phyloP scores from a whole-genome alignment of 2,797 vertebrate species.

The Melanotaenia parkinsoni region DNA sequence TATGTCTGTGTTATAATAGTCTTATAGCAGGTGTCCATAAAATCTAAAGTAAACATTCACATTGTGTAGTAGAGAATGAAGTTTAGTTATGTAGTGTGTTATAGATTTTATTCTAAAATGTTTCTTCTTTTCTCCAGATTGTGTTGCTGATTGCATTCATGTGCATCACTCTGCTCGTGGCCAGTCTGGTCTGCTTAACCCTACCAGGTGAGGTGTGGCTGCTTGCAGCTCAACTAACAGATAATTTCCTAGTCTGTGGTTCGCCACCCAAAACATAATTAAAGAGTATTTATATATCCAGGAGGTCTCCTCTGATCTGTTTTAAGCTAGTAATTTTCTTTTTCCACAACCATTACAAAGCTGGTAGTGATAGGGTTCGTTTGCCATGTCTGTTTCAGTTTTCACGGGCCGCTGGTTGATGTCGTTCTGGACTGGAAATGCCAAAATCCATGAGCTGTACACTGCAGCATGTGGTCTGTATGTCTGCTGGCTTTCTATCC shows the following conservation, averaged over 20 bases:
- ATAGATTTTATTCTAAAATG: conserved; percentile 3
- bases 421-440: conserved; percentile 98
- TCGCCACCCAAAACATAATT: conserved; percentile 51
- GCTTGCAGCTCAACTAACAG: neutral
- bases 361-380: neutral
- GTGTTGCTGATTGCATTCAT: conserved; percentile 94
- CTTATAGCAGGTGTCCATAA: neutral
- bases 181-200: conserved; percentile 95
- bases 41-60: neutral
- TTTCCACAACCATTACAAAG: neutral
- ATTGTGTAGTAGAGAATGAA: neutral
- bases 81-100: neutral
- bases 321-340: conserved; percentile 5
- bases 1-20: neutral
- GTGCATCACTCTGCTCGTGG: conserved; percentile 93
- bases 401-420: conserved; percentile 99
- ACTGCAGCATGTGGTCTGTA: conserved; percentile 98
- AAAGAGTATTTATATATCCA: conserved; percentile 4
- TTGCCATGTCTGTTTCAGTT: conserved; percentile 79
- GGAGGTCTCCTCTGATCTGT: conserved; percentile 6
- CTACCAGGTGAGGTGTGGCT: conserved; percentile 88
- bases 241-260: conserved; percentile 2
- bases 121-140: conserved; percentile 81
- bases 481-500: conserved; percentile 96
- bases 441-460: conserved; percentile 98